A percentile compares a stretch with the other conserved stretches of the same genome.
Conservation (phyloP, 2,113 vertebrate genomes). For the Alectura lathami region DNA sequence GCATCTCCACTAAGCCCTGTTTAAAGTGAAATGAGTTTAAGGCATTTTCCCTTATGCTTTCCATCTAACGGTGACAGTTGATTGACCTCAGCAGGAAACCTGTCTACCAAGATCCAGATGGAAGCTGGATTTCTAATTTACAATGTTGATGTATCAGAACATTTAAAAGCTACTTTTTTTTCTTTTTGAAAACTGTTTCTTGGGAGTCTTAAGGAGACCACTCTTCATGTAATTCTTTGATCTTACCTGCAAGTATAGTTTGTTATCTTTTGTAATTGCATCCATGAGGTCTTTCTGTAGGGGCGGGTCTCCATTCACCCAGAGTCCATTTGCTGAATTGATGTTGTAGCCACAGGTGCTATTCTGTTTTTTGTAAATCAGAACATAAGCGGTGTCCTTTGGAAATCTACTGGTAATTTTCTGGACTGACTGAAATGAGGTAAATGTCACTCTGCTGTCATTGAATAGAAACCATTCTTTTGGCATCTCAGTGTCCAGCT, state of each 20-base stretch:
- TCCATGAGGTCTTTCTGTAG: conserved; percentile 98
- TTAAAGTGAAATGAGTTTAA: neutral
- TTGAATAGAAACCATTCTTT: conserved; percentile 98
- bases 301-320: conserved; percentile 89
- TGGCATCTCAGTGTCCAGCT: conserved; percentile 75
- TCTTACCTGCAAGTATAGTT: conserved; percentile 95
- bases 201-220: neutral
- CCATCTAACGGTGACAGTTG: neutral
- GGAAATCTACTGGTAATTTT: conserved; percentile 97
- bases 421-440: conserved; percentile 95
- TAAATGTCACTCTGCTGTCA: conserved; percentile 96
- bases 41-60: neutral
- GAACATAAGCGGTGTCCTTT: conserved; percentile 97
- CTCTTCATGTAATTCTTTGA: neutral
- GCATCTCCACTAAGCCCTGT: neutral
- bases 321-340: conserved; percentile 78
- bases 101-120: neutral
- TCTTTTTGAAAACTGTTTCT: neutral
- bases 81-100: neutral
- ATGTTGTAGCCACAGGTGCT: conserved; percentile 58
- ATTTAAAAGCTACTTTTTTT: neutral
- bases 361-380: conserved; percentile 94
- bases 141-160: neutral
- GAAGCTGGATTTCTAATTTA: neutral
- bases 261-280: conserved; percentile 98